Evolutionary conservation across 2,888 invertebrate species (phyloP), one percentile per base, ranked within the genome.

Genomic region (Alitta virens): DNA sequence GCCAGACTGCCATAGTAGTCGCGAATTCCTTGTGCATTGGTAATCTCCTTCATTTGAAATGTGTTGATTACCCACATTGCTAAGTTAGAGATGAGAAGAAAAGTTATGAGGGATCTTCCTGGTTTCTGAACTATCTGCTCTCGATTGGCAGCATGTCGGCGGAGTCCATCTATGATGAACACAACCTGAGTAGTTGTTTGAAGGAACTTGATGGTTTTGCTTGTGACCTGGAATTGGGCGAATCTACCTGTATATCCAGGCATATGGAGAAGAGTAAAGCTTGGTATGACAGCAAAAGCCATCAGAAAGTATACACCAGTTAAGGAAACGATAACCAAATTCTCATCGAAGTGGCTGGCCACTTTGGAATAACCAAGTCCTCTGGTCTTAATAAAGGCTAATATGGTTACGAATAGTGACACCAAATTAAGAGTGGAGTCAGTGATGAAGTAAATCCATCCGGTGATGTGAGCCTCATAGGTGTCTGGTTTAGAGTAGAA

Each of bases 1-100:
- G 86, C 84, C 12, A 87, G 78, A 24, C 86, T 83, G 0, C 87
- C 87, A 73, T 86, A 88, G 78, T 87, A 88, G 58, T 85, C 76
- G 42, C 85, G 78, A 67, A 87, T 86, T 14, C 87, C 74, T 63
- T 85, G 84, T 64, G 87, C 85, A n/a, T 85, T 85, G 55, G 86
- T 83, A 76, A 86, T 86, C 14, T 49, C 51, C 16, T 64, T 61
- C n/a, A 63, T 40, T 55, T 61, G 57, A 16, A 64, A 64, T 1
- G 56, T 87, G 71, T 60, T 58, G 23, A 86, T 84, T 1, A 86
- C 83, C 85, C 87, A 87, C n/a, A 87, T 77, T 0, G 86, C 85
- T 3, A 85, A 82, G 71, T 87, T 87, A 65, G 84, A 84, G 71
- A 86, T 85, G 27, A 86, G 76, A 2, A 87, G 75, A 71, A 86